Evolutionary conservation across 2,888 invertebrate genomes (phyloP).

Genomic region (Leptinotarsa peninsularis): DNA sequence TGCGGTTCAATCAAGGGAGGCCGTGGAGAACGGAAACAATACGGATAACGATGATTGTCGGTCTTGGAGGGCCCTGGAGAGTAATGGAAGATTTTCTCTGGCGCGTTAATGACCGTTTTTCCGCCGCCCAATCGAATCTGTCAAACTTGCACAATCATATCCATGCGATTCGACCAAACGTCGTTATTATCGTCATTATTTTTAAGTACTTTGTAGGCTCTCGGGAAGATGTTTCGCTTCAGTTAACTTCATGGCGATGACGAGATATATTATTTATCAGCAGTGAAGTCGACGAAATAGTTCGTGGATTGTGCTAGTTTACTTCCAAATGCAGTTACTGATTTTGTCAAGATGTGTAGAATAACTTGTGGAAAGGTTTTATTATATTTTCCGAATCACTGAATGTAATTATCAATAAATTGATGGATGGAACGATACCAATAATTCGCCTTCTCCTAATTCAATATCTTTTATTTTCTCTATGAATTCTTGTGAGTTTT

Average conservation of each 20-base stretch:
- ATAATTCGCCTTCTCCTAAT: too few relatives aligned
- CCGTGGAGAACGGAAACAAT: slow-evolving; percentile 57
- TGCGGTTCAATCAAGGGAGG: slow-evolving; percentile 58
- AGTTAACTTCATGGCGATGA: slow-evolving; percentile 38
- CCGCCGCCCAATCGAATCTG: slow-evolving; percentile 58
- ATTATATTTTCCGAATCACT: too few relatives aligned
- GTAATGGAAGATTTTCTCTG: slow-evolving; percentile 64
- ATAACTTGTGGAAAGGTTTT: too few relatives aligned
- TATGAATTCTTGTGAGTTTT: too few relatives aligned
- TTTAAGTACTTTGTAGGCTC: slow-evolving; percentile 42
- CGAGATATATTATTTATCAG: slow-evolving; percentile 24
- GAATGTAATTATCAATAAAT: too few relatives aligned
- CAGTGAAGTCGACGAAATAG: background rate
- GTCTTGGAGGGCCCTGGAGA: slow-evolving; percentile 61
- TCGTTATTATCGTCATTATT: slow-evolving; percentile 50
- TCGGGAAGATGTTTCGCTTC: slow-evolving; percentile 35
- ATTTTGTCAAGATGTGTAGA: too few relatives aligned
- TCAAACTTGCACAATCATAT: slow-evolving; percentile 61
- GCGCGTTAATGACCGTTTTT: slow-evolving; percentile 63
- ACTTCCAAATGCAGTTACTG: too few relatives aligned
- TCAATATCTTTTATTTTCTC: too few relatives aligned
- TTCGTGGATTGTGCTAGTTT: background rate
- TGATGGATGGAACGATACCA: too few relatives aligned
- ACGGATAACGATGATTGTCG: slow-evolving; percentile 66
- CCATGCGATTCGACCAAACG: slow-evolving; percentile 52